These are phyloP conservation scores for Stegastes partitus DNA, from an alignment of 2,113 vertebrate genomes.

Conservation along the genomic window DNA sequence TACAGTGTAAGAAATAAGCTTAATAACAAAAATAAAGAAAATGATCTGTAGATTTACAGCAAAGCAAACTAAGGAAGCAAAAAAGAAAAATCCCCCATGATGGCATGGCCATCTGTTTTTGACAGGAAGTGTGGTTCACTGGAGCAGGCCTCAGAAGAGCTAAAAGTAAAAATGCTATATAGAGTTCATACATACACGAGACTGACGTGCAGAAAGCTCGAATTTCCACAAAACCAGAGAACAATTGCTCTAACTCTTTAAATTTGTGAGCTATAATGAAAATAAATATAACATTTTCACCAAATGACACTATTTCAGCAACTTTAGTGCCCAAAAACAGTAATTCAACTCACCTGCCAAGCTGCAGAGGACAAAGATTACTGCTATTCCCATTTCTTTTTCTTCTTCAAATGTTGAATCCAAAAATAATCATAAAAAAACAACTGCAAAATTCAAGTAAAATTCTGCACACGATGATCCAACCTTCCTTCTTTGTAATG, in stretches of 20 bases:
- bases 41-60: background rate
- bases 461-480: background rate
- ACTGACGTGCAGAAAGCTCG: background rate
- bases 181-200: background rate
- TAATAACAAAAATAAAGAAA: background rate
- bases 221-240: background rate
- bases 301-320: background rate
- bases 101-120: slow-evolving; percentile 58
- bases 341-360: slow-evolving; percentile 72
- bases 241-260: background rate
- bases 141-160: slow-evolving; percentile 60
- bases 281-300: background rate
- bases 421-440: slow-evolving; percentile 8
- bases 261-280: background rate
- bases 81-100: background rate
- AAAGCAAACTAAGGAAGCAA: slow-evolving; percentile 1
- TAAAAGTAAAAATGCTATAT: background rate
- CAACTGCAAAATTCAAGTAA: background rate
- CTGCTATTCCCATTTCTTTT: slow-evolving; percentile 49
- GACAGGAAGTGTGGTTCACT: slow-evolving; percentile 78
- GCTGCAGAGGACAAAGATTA: slow-evolving; percentile 59
- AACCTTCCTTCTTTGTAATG: background rate
- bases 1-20: background rate
- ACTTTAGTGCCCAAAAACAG: background rate
- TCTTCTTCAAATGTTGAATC: background rate